These are phyloP conservation scores for Limnephilus marmoratus DNA, from an alignment of 2,888 invertebrate species.

Conservation along the genomic window DNA sequence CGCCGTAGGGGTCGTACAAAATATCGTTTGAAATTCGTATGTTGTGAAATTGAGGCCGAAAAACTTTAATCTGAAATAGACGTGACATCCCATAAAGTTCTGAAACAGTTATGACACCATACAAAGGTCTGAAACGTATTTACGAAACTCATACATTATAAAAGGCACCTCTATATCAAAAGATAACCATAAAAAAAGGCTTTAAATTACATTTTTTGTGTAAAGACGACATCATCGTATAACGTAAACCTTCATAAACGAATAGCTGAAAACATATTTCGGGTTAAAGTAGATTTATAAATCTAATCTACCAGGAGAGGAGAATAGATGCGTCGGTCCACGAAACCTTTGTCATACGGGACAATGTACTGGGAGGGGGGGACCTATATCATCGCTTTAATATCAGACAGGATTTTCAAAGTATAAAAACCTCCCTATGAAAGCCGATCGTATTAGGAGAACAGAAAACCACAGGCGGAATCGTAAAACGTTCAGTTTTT, in stretches of 20 bases:
- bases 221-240: not conserved
- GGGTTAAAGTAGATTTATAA: constrained; percentile 32
- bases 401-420: constrained; percentile 30
- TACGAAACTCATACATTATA: not conserved
- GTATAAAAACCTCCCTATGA: constrained; percentile 21
- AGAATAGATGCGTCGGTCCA: constrained; percentile 40
- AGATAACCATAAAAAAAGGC: not conserved
- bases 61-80: not conserved
- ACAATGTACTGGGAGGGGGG: constrained; percentile 11
- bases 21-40: not conserved
- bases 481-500: constrained; percentile 3
- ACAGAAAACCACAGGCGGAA: constrained; percentile 17
- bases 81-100: not conserved
- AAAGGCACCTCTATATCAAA: not conserved
- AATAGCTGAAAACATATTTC: constrained; percentile 12
- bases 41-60: not conserved
- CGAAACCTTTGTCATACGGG: constrained; percentile 30
- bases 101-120: not conserved
- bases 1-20: not conserved
- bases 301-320: constrained; percentile 42
- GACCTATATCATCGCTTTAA: constrained; percentile 26
- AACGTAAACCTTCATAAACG: constrained; percentile 14
- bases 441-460: constrained; percentile 6
- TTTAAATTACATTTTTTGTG: not conserved
- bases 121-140: not conserved